Evolutionary conservation across 2,797 vertebrate genomes (phyloP).

Genomic region (Hypotaenidia philippensis): DNA sequence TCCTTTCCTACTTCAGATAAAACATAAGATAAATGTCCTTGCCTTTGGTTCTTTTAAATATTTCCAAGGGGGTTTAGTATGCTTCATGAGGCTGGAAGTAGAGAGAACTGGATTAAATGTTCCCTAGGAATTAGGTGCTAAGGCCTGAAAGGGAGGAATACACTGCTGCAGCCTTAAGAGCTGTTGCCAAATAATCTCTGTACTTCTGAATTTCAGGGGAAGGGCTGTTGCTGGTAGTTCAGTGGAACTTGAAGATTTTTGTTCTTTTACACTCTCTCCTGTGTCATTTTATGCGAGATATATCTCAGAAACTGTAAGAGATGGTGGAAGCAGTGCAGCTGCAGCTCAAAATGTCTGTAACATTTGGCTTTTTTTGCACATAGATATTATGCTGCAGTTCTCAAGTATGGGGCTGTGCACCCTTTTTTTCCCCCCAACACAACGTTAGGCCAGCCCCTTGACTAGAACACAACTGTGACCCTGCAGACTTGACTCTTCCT

Average conservation of each 20-base stretch:
- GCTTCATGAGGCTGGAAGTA: neutral
- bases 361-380: neutral
- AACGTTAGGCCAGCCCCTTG: neutral
- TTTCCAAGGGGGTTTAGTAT: neutral
- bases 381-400: rapidly evolving
- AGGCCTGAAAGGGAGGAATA: neutral
- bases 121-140: neutral
- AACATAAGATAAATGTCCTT: neutral
- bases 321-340: neutral
- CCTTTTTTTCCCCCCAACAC: neutral
- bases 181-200: neutral
- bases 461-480: neutral
- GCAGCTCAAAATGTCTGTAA: neutral
- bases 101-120: neutral
- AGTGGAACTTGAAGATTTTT: neutral
- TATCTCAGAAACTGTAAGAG: neutral
- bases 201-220: neutral
- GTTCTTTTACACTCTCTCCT: neutral
- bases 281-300: neutral
- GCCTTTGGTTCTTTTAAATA: neutral
- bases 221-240: neutral
- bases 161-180: neutral
- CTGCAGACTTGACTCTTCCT: neutral
- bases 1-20: neutral
- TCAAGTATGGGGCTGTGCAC: neutral